Evolutionary conservation across 2,113 vertebrate species (phyloP), one percentile per base, ranked within the genome.

Genomic region (Plestiodon gilberti): DNA sequence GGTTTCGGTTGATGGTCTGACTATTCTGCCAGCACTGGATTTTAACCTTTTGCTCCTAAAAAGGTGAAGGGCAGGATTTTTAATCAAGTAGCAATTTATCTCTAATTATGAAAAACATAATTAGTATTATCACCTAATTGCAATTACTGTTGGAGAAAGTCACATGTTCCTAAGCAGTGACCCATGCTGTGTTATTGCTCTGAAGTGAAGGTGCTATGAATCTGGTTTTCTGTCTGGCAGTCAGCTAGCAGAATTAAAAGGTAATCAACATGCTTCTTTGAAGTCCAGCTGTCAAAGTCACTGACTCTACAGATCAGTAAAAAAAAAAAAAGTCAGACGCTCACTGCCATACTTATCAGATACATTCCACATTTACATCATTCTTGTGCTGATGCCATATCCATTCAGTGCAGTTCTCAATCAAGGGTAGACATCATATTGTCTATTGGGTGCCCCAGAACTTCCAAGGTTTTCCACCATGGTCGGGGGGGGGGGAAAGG

Each of bases 31-130:
- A 84, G 87, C 71, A 82, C 17, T 84, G 78, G 73, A 89, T 92
- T 94, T 95, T 95, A 94, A 95, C 93, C 93, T 95, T 78, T 91
- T 91, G 89, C 87, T 95, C 93, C 89, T 89, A 90, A 93, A 61
- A 89, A 94, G 93, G 89, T 94, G 94, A 95, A 96, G 94, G 95
- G 91, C 87, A 95, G 91, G 93, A 92, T 92, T 94, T 94, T 90
- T 93, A 94, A 96, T 95, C 92, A 96, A 94, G 91, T 84, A 94
- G 91, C 88, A 92, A 91, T 95, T 95, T 95, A 96, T 93, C 93
- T 95, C 94, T 96, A 96, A 96, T 96, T 96, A 96, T 89, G 79
- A 87, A 96, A 96, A 96, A 94, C 91, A 92, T 96, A 96, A 96
- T 96, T 96, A 95, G 88, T 83, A 95, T 97, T 96, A 96, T 95